These are phyloP conservation scores for Labrus mixtus DNA, from an alignment of 2,113 vertebrate genomes.

Conservation along the genomic window DNA sequence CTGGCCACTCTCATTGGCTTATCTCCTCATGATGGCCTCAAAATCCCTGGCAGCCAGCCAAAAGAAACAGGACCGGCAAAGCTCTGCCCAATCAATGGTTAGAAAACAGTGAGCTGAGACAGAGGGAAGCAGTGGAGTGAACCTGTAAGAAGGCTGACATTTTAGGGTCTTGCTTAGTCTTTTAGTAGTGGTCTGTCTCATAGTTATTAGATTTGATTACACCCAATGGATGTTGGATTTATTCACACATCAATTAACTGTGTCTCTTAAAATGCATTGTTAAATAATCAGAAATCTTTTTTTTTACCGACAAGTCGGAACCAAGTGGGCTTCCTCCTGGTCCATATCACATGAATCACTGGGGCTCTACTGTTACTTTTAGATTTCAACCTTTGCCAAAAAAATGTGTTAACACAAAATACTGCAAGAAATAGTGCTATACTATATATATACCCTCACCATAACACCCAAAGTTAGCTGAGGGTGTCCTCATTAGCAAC, in stretches of 20 bases:
- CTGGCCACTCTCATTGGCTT: slow-evolving; percentile 59
- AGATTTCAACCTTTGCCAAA: no score
- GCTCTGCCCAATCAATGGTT: slow-evolving; percentile 47
- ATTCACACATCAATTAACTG: background rate
- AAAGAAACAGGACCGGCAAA: slow-evolving; percentile 69
- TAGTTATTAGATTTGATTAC: background rate
- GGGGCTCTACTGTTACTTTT: no score
- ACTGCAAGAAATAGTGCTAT: no score
- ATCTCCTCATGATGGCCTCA: slow-evolving; percentile 58
- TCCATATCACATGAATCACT: no score
- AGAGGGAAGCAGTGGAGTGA: slow-evolving; percentile 21
- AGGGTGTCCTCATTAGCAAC: background rate
- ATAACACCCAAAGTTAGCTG: background rate
- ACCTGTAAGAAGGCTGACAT: slow-evolving; percentile 24
- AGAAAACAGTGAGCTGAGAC: slow-evolving; percentile 64
- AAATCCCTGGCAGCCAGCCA: slow-evolving; percentile 65
- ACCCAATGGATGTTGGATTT: background rate
- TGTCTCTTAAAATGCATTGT: no score
- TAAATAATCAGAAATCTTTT: no score
- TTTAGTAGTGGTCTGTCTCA: slow-evolving; percentile 7
- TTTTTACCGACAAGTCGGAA: no score
- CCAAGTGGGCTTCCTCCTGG: no score
- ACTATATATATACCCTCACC: no score
- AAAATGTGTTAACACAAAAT: no score
- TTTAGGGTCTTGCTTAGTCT: slow-evolving; percentile 17